Evolutionary conservation across 1,140 invertebrate species (phyloP), one percentile per base, ranked within the genome.

Genomic region (Drosophila dunni): DNA sequence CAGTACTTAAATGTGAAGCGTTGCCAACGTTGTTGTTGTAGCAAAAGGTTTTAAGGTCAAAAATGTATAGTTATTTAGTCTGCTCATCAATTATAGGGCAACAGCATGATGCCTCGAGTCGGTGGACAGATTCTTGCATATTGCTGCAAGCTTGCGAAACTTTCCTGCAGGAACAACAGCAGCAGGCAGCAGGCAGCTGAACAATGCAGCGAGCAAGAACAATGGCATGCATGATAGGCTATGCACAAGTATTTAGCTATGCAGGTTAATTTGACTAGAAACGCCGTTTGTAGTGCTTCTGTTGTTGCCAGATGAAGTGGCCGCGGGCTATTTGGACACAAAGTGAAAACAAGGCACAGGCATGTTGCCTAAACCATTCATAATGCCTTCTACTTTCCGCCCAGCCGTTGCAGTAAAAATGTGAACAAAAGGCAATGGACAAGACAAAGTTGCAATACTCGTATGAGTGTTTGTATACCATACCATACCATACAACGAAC

Each of bases 211-310:
- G 46, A 34, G 46, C 65, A 66, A 58, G 62, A 75, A 65, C 63
- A 70, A 74, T 74, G 46, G 71, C 81, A 80, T 81, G 51, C 77
- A 69, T 20, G 11, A 15, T 44, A 57, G 64, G 42, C 10, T 61
- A 73, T 46, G 68, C 20, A 45, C 11, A 44, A 68, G 65, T 66
- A 79, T 88, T 74, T 83, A 78, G 88, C 84, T 88, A 88, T 88
- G 79, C 76, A 88, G 79, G 79, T 88, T 83, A 88, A 88, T 88
- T 88, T 74, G 76, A 88, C 83, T 83, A 66, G 70, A 76, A 75
- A 71, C 61, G 82, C 58, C 63, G 67, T 76, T 86, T 79, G 69
- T 53, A 46, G 54, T 36, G 38, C 10, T 63, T 13, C 53, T 50
- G 66, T 66, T 64, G 24, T 68, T 56, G 68, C 51, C 63, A 63